Conservation (phyloP, 2,113 vertebrate species). For the Tamias sibiricus region DNA sequence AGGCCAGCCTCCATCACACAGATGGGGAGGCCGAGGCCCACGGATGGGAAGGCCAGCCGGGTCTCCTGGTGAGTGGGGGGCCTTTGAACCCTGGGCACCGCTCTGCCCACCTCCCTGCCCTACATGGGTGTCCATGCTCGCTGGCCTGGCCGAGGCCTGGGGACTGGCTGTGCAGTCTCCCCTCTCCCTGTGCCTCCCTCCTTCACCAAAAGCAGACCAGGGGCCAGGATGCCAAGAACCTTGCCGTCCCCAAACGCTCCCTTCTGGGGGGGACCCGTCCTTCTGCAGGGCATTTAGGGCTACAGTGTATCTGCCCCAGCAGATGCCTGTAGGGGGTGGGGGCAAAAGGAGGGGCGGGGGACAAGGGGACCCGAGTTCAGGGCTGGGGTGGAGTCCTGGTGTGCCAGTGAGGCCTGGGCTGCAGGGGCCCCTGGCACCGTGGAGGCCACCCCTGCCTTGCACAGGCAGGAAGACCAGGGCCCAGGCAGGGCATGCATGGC, state of each 20-base stretch:
- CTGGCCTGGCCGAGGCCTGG: background rate
- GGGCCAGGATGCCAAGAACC: background rate
- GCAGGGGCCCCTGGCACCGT: rapidly evolving
- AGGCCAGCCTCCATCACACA: background rate
- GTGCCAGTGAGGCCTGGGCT: background rate
- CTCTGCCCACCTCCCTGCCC: no score
- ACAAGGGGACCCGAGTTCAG: rapidly evolving
- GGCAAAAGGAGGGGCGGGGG: rapidly evolving
- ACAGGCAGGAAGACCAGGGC: background rate
- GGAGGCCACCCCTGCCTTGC: rapidly evolving
- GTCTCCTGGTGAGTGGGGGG: rapidly evolving
- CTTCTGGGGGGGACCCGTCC: background rate
- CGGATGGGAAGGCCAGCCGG: background rate
- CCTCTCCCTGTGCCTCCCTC: background rate
- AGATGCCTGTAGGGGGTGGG: background rate
- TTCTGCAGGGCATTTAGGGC: background rate
- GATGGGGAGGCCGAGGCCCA: background rate
- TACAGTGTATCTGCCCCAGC: background rate
- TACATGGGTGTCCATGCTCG: no score
- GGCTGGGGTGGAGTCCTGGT: background rate
- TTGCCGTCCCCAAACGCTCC: rapidly evolving
- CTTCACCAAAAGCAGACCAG: background rate
- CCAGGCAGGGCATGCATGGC: background rate
- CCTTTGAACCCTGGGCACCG: rapidly evolving
- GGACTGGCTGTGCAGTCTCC: rapidly evolving